A percentile compares a stretch with the other conserved stretches of the same genome.
phyloP scores from a whole-genome alignment of 2,888 invertebrate genomes.

The Apamea sordens region DNA sequence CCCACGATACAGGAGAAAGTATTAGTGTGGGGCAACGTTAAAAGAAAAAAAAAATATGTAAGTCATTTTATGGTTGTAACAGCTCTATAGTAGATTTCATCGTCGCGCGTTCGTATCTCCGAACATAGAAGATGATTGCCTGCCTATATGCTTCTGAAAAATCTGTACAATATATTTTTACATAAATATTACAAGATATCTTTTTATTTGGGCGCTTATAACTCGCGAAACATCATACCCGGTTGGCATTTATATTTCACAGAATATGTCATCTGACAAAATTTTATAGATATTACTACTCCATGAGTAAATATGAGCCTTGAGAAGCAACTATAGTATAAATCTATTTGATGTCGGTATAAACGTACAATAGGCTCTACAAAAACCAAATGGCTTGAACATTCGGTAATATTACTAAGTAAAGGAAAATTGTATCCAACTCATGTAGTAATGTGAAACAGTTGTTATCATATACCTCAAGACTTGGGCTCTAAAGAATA shows the following conservation, averaged over 20 bases:
- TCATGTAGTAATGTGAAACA: neutral
- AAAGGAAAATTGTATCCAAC: conserved; percentile 12
- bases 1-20: too few relatives aligned
- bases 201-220: neutral
- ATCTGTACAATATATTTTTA: neutral
- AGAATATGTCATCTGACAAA: neutral
- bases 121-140: neutral
- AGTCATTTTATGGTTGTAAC: neutral
- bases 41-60: too few relatives aligned
- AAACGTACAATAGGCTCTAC: neutral
- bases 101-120: neutral
- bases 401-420: neutral
- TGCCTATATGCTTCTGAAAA: neutral
- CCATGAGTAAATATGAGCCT: neutral
- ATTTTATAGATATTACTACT: neutral
- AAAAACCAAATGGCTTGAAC: neutral
- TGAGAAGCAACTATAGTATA: too few relatives aligned
- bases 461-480: neutral
- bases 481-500: neutral
- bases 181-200: neutral
- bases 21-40: too few relatives aligned
- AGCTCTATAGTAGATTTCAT: neutral
- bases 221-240: neutral
- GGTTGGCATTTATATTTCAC: neutral
- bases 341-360: neutral